phyloP scores from a whole-genome alignment of 2,888 invertebrate species.

The Zeuzera pyrina region DNA sequence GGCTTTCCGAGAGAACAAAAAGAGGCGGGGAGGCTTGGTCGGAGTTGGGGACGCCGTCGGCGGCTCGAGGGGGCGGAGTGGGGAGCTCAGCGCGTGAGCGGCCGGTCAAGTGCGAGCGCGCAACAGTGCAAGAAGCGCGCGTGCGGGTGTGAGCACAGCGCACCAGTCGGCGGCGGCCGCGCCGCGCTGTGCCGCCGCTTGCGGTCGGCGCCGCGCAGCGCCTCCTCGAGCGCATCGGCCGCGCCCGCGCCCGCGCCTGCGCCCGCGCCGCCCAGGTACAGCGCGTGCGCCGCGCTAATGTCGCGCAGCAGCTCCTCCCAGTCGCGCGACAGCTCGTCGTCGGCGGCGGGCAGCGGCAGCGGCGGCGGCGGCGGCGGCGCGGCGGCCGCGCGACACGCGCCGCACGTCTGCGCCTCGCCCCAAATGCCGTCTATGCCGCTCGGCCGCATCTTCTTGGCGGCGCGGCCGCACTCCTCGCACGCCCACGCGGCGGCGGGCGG shows the following conservation, averaged over 20 bases:
- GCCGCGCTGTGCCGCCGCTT: slow-evolving; percentile 73
- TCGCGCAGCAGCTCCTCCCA: slow-evolving; percentile 76
- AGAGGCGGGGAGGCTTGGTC: too few species aligned
- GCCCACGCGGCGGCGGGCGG: slow-evolving; percentile 23
- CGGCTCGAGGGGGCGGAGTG: slow-evolving; percentile 1
- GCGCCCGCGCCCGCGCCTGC: slow-evolving; percentile 20
- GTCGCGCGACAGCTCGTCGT: slow-evolving; percentile 71
- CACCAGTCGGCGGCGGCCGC: slow-evolving; percentile 37
- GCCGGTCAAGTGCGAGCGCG: slow-evolving; percentile 45
- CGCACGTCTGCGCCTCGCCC: slow-evolving; percentile 41
- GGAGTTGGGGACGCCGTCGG: too few species aligned
- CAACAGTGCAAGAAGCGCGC: slow-evolving; percentile 69
- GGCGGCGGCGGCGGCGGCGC: slow-evolving; percentile 13
- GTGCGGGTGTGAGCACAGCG: slow-evolving; percentile 44
- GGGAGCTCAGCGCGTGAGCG: slow-evolving; percentile 55
- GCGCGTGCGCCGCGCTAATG: slow-evolving; percentile 70
- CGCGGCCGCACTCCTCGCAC: slow-evolving; percentile 48
- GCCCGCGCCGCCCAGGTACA: slow-evolving; percentile 46
- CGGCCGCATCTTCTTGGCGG: slow-evolving; percentile 56
- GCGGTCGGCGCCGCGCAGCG: slow-evolving; percentile 53
- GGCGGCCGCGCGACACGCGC: slow-evolving; percentile 28
- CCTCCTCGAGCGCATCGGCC: slow-evolving; percentile 16
- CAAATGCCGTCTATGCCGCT: slow-evolving; percentile 33
- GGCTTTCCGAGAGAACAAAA: background rate
- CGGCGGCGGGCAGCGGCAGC: slow-evolving; percentile 16